Evolutionary conservation across 2,797 vertebrate genomes (phyloP).

Genomic region (Ciconia nigra): DNA sequence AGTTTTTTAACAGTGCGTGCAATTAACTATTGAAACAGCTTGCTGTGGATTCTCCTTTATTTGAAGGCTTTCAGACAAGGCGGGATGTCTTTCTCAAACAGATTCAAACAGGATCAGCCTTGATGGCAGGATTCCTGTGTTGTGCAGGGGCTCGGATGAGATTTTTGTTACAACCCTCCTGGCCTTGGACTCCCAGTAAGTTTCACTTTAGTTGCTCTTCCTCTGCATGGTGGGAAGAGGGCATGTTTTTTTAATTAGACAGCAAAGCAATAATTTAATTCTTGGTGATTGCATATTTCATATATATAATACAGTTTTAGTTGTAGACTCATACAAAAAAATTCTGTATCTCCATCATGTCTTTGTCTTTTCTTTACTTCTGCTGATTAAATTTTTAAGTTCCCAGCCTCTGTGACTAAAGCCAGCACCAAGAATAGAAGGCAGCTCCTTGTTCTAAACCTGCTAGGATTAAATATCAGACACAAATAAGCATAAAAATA

Average conservation of each 20-base stretch:
- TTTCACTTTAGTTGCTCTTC: not conserved
- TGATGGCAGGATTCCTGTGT: not conserved
- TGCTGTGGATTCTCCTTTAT: not conserved
- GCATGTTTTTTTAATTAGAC: not conserved
- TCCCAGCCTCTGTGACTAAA: not conserved
- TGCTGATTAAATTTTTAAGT: not conserved
- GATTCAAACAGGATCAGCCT: not conserved
- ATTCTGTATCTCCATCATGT: not conserved
- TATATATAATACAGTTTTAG: not conserved
- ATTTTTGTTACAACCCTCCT: not conserved
- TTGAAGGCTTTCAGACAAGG: not conserved
- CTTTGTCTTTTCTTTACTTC: not conserved
- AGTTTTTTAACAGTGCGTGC: not conserved
- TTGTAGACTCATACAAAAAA: not conserved
- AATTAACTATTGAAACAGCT: conserved; percentile 29
- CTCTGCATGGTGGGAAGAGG: not conserved
- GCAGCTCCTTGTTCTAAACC: not conserved
- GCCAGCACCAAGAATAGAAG: not conserved
- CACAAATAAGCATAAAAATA: not conserved
- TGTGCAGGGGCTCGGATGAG: fast-evolving
- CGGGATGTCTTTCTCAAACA: not conserved
- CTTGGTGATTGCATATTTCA: not conserved
- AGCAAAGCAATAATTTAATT: not conserved
- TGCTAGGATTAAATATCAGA: not conserved
- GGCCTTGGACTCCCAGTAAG: not conserved